A percentile compares a stretch with the other conserved stretches of the same genome.
phyloP scores from a whole-genome alignment of 2,797 vertebrate species.

The Liasis olivaceus region DNA sequence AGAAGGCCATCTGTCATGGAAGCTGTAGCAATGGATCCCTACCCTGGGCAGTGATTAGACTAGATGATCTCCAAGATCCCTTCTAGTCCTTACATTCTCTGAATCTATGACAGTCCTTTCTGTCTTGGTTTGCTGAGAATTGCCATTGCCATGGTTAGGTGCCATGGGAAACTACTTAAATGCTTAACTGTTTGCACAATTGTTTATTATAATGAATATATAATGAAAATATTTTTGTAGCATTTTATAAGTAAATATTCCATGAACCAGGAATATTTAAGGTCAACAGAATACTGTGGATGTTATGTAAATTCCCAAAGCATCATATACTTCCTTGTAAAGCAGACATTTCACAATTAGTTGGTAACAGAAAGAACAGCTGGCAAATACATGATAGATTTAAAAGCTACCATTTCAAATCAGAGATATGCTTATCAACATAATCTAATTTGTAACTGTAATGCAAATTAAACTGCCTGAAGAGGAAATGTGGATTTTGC shows the following conservation, averaged over 20 bases:
- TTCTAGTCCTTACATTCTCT: no score
- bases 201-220: conserved; percentile 17
- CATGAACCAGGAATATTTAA: conserved; percentile 31
- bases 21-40: background rate
- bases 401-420: background rate
- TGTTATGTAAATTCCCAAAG: conserved; percentile 33
- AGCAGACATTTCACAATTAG: background rate
- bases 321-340: conserved; percentile 32
- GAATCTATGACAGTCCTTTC: background rate
- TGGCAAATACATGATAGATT: background rate
- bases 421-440: background rate
- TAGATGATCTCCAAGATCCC: no score
- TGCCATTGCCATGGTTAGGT: background rate
- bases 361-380: background rate
- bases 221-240: conserved; percentile 49
- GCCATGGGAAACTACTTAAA: background rate
- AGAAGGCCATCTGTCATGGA: conserved; percentile 13
- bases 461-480: background rate
- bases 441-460: background rate
- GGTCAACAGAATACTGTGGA: conserved; percentile 32
- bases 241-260: conserved; percentile 45
- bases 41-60: no score
- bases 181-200: background rate
- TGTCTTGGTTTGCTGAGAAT: background rate
- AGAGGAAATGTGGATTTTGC: background rate